Evolutionary conservation across 2,113 vertebrate genomes (phyloP).

Genomic region (Microtus oregoni): DNA sequence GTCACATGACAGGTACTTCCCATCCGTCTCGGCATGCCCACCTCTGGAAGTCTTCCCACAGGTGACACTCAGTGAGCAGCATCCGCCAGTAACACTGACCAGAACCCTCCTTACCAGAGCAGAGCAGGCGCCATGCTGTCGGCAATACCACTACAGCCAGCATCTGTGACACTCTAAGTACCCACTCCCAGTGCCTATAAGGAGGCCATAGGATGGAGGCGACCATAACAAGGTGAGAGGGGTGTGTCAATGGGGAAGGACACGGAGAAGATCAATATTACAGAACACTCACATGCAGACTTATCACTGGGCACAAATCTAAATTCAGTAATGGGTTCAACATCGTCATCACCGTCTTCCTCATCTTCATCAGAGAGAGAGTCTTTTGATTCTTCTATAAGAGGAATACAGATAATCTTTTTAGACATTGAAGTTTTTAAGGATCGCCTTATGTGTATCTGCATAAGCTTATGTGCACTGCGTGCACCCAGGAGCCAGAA

Average conservation of each 20-base stretch:
- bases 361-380: constrained; percentile 88
- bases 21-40: not conserved
- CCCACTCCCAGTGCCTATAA: not conserved
- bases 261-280: not conserved
- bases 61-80: constrained; percentile 26
- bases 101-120: constrained; percentile 6
- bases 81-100: constrained; percentile 34
- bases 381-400: constrained; percentile 89
- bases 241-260: not conserved
- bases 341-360: constrained; percentile 87
- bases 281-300: constrained; percentile 91
- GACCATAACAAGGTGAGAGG: not conserved
- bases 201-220: not conserved
- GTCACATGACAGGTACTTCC: not conserved
- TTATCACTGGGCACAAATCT: constrained; percentile 96
- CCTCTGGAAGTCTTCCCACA: not conserved
- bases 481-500: not conserved
- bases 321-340: constrained; percentile 93
- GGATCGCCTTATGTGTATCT: not conserved
- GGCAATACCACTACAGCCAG: not conserved
- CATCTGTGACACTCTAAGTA: not conserved
- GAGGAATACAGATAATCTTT: constrained; percentile 6
- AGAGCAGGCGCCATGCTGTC: not conserved
- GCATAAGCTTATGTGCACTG: not conserved
- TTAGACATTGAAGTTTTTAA: not conserved